Evolutionary conservation across 2,888 invertebrate species (phyloP), one percentile per base, ranked within the genome.

Genomic region (Pseudococcus longispinus): DNA sequence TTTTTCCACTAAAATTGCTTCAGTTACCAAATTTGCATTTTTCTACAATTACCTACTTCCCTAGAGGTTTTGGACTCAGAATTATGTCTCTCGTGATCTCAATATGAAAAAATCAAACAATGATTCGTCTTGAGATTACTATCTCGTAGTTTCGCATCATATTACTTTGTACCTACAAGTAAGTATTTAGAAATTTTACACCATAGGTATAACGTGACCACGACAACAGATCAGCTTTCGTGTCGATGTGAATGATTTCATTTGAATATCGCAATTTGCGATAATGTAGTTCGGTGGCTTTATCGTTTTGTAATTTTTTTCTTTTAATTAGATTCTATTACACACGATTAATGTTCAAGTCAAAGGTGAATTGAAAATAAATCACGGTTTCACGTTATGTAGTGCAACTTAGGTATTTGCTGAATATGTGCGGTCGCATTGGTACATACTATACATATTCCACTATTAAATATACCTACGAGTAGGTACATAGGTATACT

Each of bases 301-400:
- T 70, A 70, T 70, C 70, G 70, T 70, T 70, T 70, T 70, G 70
- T 29, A 70, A 70, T 70, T 70, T 70, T 70, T 29, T 29, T 70
- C 18, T 18, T 32, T 15, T 70, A 70, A 70, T 70, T 70, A 70
- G 29, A 70, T 70, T 70, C 29, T 29, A 29, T 70, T 70, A 29
- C 70, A 29, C 70, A 70, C 70, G 70, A 70, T 70, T 70, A 70
- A 70, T 70, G 70, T 29, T 70, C 29, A 70, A 29, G 70, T 70
- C 70, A 70, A 29, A 70, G 70, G 70, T 70, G 70, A 70, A 29
- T 18, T 70, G 29, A 70, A 70, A 70, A 70, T 70, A 18, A 29
- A 70, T 70, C 65, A 29, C 18, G 29, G 18, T 70, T 70, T 70
- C 9, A 23, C 23, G 23, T 1, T 37, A 37, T 8, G 23, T 55